Base-by-base conservation (phyloP, 2,797 vertebrate genomes). In the Kryptopterus vitreolus region DNA sequence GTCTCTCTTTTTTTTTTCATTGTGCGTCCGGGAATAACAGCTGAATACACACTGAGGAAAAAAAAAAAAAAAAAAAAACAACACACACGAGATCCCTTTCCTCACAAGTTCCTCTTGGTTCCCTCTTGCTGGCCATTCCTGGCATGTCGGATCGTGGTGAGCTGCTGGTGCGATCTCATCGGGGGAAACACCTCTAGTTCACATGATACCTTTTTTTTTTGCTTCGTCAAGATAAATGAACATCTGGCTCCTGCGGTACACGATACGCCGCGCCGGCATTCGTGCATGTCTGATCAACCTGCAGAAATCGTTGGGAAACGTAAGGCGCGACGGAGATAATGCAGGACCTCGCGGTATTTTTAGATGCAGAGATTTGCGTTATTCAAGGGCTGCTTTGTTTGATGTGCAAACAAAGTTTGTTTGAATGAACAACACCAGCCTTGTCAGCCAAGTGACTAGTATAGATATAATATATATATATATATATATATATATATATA, bases 141-240 rank as follows among this genome's bases (percentile, higher is more conserved):
- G 76, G 73, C 77, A 69, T 75, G 69, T 58, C 26, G 71, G 69
- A 77, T 74, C 68, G 31, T 53, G 31, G 75, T 55, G 63, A 48
- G 48, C 38, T 18, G 58, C 66, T 76, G 69, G 55, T 61, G 82
- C 20, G 59, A 78, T 66, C 77, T 86, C 69, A 29, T 62, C 33
- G 77, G 81, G 85, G 85, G 88, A 89, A 90, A 90, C 87, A 84
- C 86, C 86, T 71, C 85, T 87, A 75, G 87, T 90, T 89, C 80
- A 81, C 82, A 83, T 82, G 72, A 82, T 58, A 9, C 62, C 63
- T 81, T 69, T 76, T 57, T 31, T 52, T 73, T 58, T 38, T 18
- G 55, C 57, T 75, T 58, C 79, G 87, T 87, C 85, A 87, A 88
- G 86, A 87, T 74, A 88, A 84, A 84, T 82, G 78, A 81, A 83